Evolutionary conservation across 2,888 invertebrate species (phyloP).

Genomic region (Coenonympha glycerion): DNA sequence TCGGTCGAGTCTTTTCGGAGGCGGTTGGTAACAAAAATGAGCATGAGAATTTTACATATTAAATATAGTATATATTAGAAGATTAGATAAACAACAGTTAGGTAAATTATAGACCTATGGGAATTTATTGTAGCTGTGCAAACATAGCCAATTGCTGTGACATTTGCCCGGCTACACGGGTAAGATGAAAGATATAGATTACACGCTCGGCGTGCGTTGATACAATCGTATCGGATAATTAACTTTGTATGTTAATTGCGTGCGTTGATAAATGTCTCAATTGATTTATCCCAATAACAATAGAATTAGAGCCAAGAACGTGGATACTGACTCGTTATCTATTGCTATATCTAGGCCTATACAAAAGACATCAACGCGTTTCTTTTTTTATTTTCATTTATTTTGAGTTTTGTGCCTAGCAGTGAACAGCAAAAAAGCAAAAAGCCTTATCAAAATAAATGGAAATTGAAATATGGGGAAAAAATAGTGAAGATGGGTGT

Average conservation of each 20-base stretch:
- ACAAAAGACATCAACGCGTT: conserved; percentile 55
- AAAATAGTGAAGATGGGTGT: no score
- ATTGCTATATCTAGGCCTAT: conserved; percentile 21
- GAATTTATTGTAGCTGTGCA: background rate
- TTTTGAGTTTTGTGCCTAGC: no score
- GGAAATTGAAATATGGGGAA: no score
- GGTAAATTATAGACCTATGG: background rate
- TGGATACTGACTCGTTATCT: background rate
- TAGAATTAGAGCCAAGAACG: conserved; percentile 7
- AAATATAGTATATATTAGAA: no score
- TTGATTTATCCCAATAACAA: conserved; percentile 42
- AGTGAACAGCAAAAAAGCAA: no score
- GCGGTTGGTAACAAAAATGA: no score
- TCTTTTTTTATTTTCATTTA: background rate
- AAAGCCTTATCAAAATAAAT: no score
- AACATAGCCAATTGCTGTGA: background rate
- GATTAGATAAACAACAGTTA: no score
- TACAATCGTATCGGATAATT: conserved; percentile 65
- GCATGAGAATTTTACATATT: no score
- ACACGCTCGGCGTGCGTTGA: conserved; percentile 31
- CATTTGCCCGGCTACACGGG: background rate
- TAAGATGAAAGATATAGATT: conserved; percentile 6
- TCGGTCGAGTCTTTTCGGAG: no score
- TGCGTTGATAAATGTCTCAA: conserved; percentile 39
- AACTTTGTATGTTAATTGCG: conserved; percentile 63